phyloP scores from a whole-genome alignment of 2,797 vertebrate genomes.

The Eleutherodactylus coqui region DNA sequence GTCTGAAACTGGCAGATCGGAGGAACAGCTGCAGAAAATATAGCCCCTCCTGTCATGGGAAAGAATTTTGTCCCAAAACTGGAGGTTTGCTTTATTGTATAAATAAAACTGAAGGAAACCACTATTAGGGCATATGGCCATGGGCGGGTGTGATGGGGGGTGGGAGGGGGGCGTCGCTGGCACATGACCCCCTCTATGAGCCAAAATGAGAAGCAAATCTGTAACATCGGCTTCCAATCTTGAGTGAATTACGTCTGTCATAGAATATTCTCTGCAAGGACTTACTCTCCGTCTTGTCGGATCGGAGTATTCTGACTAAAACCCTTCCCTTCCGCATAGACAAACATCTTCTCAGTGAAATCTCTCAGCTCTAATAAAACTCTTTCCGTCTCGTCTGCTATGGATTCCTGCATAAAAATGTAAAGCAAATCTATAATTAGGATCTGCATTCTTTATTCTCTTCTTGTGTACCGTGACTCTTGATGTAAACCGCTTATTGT shows the following conservation, averaged over 20 bases:
- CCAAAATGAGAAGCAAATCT: neutral
- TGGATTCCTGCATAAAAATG: slow-evolving; percentile 61
- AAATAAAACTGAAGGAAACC: neutral
- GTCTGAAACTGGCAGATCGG: too few species aligned
- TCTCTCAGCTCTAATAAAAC: slow-evolving; percentile 47
- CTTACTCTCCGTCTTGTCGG: neutral
- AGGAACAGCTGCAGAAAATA: too few species aligned
- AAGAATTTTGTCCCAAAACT: too few species aligned
- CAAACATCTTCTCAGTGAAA: neutral
- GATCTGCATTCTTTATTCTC: slow-evolving; percentile 56
- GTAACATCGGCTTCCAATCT: neutral
- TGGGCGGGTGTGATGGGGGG: neutral
- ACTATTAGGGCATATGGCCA: neutral
- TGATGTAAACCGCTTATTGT: slow-evolving; percentile 52
- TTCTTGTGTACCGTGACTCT: slow-evolving; percentile 41
- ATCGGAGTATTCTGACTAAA: neutral
- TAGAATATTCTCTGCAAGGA: neutral
- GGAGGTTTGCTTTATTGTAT: too few species aligned
- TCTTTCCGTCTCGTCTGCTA: slow-evolving; percentile 42
- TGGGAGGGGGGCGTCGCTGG: neutral
- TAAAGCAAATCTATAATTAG: slow-evolving; percentile 63
- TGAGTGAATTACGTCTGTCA: neutral
- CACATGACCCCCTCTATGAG: neutral
- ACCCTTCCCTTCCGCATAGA: neutral
- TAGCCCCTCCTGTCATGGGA: too few species aligned